Evolutionary conservation across 2,113 vertebrate genomes (phyloP), one percentile per base, ranked within the genome.

Genomic region (Myxocyprinus asiaticus): DNA sequence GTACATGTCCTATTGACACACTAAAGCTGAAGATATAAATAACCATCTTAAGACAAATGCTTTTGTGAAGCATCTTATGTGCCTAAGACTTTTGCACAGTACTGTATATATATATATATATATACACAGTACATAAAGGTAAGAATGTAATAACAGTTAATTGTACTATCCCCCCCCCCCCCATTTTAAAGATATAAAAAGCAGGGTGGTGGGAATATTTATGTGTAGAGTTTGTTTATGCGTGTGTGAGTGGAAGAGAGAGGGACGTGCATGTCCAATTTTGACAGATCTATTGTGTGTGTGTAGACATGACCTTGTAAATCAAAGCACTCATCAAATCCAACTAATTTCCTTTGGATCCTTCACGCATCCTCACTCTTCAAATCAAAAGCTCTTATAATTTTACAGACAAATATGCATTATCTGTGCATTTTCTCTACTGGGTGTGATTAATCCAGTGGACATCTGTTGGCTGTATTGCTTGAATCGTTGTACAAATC

Each of bases 241-340:
- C 4, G 14, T n/a, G 14, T 58, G 12, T 58, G 55, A 15, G 50
- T 33, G 22, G 9, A 33, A 53, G 48, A 69, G 3, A 73, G 56
- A 58, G 11, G 12, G 56, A 9, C 15, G 1, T 12, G 12, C 22
- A 33, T 33, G 22, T 33, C 22, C 22, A 33, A 1, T 33, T 33
- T 33, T 33, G 22, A 33, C 22, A 33, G 22, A 33, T 33, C 22
- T 33, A 33, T 33, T 33, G 22, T 33, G 22, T 1, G 22, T 33
- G 3, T 33, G 22, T 33, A 33, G 22, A 33, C 22, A 33, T 65
- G 73, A 55, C 61, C 73, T 65, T 76, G 6, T 65, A 65, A 73
- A 73, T 73, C 10, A 73, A 62, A 8, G 71, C 56, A 55, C 61
- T 12, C 74, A 76, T 76, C 62, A 65, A 33, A 76, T 76, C 73